Base-by-base conservation (phyloP, 2,113 vertebrate species). In the Peucedramus taeniatus region DNA sequence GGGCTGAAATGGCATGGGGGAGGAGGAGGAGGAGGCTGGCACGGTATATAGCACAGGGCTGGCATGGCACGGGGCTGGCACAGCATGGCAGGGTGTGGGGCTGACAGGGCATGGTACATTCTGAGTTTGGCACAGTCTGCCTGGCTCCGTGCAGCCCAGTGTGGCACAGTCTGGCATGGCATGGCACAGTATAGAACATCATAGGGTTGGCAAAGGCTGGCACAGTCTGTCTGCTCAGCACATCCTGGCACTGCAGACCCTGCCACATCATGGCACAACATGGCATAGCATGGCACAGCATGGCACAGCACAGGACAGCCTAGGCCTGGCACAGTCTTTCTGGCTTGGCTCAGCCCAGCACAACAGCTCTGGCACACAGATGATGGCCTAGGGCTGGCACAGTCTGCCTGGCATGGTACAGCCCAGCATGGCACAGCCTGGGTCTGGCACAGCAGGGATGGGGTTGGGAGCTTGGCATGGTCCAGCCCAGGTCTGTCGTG, bases 271-370 rank as follows among this genome's bases (percentile, higher is more conserved):
- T 13, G 47, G 44, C 66, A 54, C 8, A 17, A 35, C 49, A 42
- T 8, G 9, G 65, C 22, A 53, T 3, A 7, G 40, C 28, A 19
- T 5, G 11, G 20, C 30, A 26, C 3, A 4, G 60, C n/a, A n/a
- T n/a, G n/a, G n/a, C 35, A 60, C 11, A 3, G 35, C 44, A 47
- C 1, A 1, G 28, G 2, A 23, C 23, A 42, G 65, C 15, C 6
- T 28, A 17, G 14, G 14, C 51, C 53, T 16, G 40, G 50, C 49
- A n/a, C 35, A n/a, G n/a, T 1, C 50, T 13, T n/a, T 9, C 17
- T 63, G 28, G n/a, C 40, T 35, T 17, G 26, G 12, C 17, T 77
- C 7, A 77, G 63, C 27, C 53, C 63, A 60, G 37, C 53, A 37
- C 44, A 59, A 18, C 31, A 40, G n/a, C 45, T 28, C 9, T 66